phyloP scores from a whole-genome alignment of 2,113 vertebrate species.

The Coryphaenoides rupestris region DNA sequence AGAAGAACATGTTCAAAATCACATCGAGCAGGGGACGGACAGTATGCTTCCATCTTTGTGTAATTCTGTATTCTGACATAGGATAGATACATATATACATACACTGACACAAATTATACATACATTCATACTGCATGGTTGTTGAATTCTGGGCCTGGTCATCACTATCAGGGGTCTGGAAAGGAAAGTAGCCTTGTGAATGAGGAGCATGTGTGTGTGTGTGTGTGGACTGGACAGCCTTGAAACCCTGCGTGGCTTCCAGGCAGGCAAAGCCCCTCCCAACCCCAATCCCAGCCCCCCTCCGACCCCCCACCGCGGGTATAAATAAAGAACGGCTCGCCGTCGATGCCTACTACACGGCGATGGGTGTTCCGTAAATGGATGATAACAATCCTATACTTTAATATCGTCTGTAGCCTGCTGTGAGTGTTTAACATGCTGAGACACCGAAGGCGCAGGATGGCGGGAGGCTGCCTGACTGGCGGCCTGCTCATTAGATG shows the following conservation, averaged over 20 bases:
- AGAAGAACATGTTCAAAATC: too few species aligned
- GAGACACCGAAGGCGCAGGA: slow-evolving; percentile 76
- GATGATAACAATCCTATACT: slow-evolving; percentile 76
- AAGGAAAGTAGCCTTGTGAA: too few species aligned
- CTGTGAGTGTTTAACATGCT: slow-evolving; percentile 87
- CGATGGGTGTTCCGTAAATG: slow-evolving; percentile 72
- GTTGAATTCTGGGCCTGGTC: too few species aligned
- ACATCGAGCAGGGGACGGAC: too few species aligned
- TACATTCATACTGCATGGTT: too few species aligned
- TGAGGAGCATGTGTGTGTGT: slow-evolving; percentile 20
- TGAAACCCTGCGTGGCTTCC: slow-evolving; percentile 38
- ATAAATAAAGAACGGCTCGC: slow-evolving; percentile 43
- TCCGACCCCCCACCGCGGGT: slow-evolving; percentile 40
- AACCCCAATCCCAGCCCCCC: too few species aligned
- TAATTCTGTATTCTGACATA: too few species aligned
- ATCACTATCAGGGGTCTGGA: too few species aligned
- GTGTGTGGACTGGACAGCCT: slow-evolving; percentile 50
- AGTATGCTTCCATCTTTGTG: too few species aligned
- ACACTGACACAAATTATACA: too few species aligned
- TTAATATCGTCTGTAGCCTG: slow-evolving; percentile 77
- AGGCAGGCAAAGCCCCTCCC: slow-evolving; percentile 41
- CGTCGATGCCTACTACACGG: slow-evolving; percentile 45
- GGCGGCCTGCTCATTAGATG: slow-evolving; percentile 82
- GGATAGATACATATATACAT: too few species aligned
- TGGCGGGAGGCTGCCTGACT: slow-evolving; percentile 74